phyloP scores from a whole-genome alignment of 2,888 invertebrate species.

The Oxycera nigricornis region DNA sequence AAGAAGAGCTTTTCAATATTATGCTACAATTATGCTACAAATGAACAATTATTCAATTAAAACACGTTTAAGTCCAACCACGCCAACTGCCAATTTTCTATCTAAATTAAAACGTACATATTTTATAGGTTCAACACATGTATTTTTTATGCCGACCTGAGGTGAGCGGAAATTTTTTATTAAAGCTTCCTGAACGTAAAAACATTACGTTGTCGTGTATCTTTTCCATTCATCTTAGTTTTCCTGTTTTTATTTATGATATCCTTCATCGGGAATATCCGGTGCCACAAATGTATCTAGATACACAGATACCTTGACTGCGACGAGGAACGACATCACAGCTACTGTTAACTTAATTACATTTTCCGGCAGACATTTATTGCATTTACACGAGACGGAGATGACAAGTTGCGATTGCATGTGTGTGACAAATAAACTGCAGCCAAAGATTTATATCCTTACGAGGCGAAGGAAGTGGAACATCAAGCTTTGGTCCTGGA shows the following conservation, averaged over 20 bases:
- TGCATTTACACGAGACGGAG: slow-evolving; percentile 18
- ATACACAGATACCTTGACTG: not conserved
- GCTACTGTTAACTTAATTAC: slow-evolving; percentile 34
- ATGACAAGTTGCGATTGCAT: slow-evolving; percentile 38
- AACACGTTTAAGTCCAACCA: too few relatives aligned
- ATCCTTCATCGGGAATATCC: not conserved
- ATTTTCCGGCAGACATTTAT: slow-evolving; percentile 38
- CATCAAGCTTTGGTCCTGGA: not conserved
- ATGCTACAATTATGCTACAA: too few relatives aligned
- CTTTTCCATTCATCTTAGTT: not conserved
- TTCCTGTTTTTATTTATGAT: not conserved
- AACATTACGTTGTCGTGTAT: too few relatives aligned
- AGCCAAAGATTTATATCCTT: slow-evolving; percentile 32
- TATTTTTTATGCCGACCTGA: too few relatives aligned
- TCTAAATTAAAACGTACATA: too few relatives aligned
- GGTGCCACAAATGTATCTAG: not conserved
- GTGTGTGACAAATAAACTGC: slow-evolving; percentile 38
- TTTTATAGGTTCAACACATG: too few relatives aligned
- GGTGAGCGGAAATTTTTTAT: too few relatives aligned
- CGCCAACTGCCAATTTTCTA: too few relatives aligned
- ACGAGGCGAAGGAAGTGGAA: not conserved
- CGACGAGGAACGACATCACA: not conserved
- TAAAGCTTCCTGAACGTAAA: too few relatives aligned
- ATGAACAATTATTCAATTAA: too few relatives aligned
- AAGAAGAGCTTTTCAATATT: too few relatives aligned